These are phyloP conservation scores for Halotydeus destructor DNA, from an alignment of 1,140 invertebrate genomes.

Conservation along the genomic window DNA sequence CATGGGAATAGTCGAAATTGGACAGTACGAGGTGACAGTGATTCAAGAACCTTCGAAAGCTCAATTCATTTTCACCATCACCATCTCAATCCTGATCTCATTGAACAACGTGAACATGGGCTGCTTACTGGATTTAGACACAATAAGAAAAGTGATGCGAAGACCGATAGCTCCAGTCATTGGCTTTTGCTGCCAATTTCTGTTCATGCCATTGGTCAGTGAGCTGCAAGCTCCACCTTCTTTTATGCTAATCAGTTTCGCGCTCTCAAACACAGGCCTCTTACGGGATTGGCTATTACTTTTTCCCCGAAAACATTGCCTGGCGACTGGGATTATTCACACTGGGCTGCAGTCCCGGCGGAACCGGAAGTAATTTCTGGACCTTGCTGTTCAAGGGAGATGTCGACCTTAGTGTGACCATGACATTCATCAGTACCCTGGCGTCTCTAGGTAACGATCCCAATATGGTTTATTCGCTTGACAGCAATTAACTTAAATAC, in stretches of 20 bases:
- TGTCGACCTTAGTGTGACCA: conserved; percentile 26
- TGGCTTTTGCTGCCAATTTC: conserved; percentile 58
- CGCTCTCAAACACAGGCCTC: conserved; percentile 42
- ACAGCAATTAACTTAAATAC: background rate
- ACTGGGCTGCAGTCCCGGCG: conserved; percentile 27
- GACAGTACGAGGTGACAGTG: too few species aligned
- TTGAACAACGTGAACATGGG: conserved; percentile 82
- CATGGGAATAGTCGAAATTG: too few species aligned
- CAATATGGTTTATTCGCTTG: background rate
- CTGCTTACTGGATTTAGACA: conserved; percentile 56
- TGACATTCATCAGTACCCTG: conserved; percentile 48
- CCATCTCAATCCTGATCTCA: conserved; percentile 52
- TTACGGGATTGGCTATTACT: conserved; percentile 19
- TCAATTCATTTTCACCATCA: conserved; percentile 44
- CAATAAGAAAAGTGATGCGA: conserved; percentile 43
- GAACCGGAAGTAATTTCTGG: conserved; percentile 29
- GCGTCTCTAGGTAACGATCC: conserved; percentile 43
- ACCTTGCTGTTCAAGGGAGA: conserved; percentile 28
- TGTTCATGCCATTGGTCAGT: conserved; percentile 87
- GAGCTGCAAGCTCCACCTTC: too few species aligned
- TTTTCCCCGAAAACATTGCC: conserved; percentile 18
- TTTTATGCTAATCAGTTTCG: too few species aligned
- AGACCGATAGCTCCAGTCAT: conserved; percentile 58
- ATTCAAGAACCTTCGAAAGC: background rate
- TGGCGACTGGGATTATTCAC: conserved; percentile 26